phyloP scores from a whole-genome alignment of 2,797 vertebrate species.

The Chaetophractus vellerosus region DNA sequence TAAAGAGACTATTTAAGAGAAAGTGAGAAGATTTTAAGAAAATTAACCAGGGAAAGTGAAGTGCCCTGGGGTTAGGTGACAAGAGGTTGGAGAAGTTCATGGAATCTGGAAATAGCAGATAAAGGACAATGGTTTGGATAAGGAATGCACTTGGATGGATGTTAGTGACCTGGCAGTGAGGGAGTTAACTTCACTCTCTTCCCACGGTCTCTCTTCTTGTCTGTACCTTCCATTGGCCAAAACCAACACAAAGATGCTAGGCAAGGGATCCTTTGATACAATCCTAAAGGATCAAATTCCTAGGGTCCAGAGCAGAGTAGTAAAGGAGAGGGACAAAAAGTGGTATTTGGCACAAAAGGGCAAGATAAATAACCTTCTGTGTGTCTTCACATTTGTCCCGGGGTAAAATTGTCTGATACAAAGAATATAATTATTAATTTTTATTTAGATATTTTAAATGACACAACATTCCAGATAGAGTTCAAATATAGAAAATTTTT shows the following conservation, averaged over 20 bases:
- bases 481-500: not conserved
- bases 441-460: slow-evolving; percentile 33
- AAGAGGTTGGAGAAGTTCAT: not conserved
- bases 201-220: not conserved
- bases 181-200: not conserved
- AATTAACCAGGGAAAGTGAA: not conserved
- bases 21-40: slow-evolving; percentile 12
- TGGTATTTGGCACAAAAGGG: not conserved
- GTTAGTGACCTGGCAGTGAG: no score
- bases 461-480: not conserved
- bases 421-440: not conserved
- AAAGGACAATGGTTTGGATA: not conserved
- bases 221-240: not conserved
- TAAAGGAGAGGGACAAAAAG: not conserved
- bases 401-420: not conserved
- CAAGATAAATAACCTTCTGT: not conserved
- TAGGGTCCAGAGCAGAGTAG: not conserved
- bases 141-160: not conserved
- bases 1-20: not conserved
- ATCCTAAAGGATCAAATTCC: not conserved
- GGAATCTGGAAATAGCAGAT: not conserved
- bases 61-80: not conserved
- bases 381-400: not conserved
- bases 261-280: not conserved
- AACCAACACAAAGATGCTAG: not conserved